These are phyloP conservation scores for Limanda limanda DNA, from an alignment of 2,113 vertebrate genomes.

Conservation along the genomic window DNA sequence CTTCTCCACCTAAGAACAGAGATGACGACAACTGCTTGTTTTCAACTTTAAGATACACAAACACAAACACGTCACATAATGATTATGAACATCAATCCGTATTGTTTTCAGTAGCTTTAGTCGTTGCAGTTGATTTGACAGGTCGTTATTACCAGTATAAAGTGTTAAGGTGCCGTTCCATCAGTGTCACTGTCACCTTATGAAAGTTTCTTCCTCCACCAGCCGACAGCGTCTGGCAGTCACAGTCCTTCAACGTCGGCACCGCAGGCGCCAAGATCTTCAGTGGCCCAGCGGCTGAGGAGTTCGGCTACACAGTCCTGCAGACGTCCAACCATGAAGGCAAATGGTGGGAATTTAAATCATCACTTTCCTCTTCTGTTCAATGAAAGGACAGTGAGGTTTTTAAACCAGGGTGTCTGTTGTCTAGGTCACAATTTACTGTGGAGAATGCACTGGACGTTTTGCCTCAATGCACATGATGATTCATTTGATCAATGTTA, in stretches of 20 bases:
- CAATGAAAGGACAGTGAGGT: neutral
- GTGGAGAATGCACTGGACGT: no score
- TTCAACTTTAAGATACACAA: neutral
- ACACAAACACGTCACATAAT: neutral
- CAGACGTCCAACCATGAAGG: slow-evolving; percentile 86
- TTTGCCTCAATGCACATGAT: neutral
- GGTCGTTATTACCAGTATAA: no score
- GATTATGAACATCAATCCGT: no score
- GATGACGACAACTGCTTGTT: neutral
- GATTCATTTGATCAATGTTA: neutral
- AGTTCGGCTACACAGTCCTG: slow-evolving; percentile 91
- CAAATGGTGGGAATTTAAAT: slow-evolving; percentile 84
- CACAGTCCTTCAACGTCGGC: slow-evolving; percentile 88
- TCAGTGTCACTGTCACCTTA: neutral
- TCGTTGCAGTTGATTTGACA: neutral
- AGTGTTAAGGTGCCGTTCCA: neutral
- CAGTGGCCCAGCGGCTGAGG: slow-evolving; percentile 83
- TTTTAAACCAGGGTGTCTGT: neutral
- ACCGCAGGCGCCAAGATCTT: slow-evolving; percentile 88
- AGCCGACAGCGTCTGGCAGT: slow-evolving; percentile 74
- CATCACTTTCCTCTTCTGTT: neutral
- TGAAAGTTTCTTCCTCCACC: slow-evolving; percentile 21
- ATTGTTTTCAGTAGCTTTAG: no score
- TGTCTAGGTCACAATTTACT: neutral
- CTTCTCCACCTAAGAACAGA: neutral